Percentiles rank a stretch among this genome's conserved stretches.
phyloP scores from a whole-genome alignment of 2,888 invertebrate species.

The Ormia ochracea region DNA sequence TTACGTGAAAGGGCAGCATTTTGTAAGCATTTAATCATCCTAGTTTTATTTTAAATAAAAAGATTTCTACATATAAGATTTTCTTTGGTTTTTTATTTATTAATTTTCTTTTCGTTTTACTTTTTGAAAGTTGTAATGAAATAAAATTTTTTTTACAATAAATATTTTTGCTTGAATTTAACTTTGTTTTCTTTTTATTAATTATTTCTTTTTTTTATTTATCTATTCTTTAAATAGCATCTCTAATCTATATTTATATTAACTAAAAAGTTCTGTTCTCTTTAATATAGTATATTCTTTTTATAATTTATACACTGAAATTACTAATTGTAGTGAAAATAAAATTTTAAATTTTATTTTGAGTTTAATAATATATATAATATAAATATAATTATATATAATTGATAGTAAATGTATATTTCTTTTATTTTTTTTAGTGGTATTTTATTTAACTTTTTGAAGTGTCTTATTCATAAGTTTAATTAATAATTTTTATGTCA shows the following conservation, averaged over 20 bases:
- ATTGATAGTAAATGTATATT: slow-evolving; percentile 41
- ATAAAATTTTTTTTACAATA: slow-evolving; percentile 50
- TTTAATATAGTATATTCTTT: slow-evolving; percentile 42
- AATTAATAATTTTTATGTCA: slow-evolving; percentile 47
- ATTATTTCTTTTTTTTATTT: slow-evolving; percentile 4
- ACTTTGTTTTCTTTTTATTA: slow-evolving; percentile 33
- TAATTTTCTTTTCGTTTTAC: slow-evolving; percentile 21
- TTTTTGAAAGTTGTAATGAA: slow-evolving; percentile 43
- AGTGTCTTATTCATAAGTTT: slow-evolving; percentile 34
- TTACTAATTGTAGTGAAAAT: slow-evolving; percentile 46
- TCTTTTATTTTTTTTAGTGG: slow-evolving; percentile 17
- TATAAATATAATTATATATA: slow-evolving; percentile 25
- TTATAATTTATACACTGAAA: slow-evolving; percentile 57
- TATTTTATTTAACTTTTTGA: slow-evolving; percentile 42
- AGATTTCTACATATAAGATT: background rate
- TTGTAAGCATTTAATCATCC: no score
- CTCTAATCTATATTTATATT: slow-evolving; percentile 52
- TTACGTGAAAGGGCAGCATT: no score
- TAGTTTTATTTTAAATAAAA: no score
- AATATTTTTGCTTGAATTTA: slow-evolving; percentile 34
- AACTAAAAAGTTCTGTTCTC: slow-evolving; percentile 56
- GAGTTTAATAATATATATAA: slow-evolving; percentile 24
- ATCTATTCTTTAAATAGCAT: slow-evolving; percentile 51
- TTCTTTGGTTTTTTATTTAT: slow-evolving; percentile 41
- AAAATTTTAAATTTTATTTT: slow-evolving; percentile 28